phyloP scores from a whole-genome alignment of 2,888 invertebrate genomes.

The Erebia ligea region DNA sequence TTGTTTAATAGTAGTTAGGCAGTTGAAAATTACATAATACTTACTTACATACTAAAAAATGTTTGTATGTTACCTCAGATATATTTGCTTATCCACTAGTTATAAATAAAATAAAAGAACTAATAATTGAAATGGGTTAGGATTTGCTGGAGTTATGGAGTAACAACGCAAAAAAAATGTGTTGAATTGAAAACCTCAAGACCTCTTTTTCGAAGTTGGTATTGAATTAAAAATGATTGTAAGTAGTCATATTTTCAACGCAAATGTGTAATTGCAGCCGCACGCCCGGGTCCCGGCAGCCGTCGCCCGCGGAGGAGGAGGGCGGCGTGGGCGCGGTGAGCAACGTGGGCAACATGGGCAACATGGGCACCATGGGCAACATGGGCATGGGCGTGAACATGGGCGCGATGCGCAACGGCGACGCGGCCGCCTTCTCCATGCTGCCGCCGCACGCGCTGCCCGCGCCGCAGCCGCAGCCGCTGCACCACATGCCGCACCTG shows the following conservation, averaged over 20 bases:
- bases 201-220: too few species aligned
- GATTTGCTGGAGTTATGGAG: too few species aligned
- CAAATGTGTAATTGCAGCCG: conserved; percentile 81
- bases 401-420: conserved; percentile 72
- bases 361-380: conserved; percentile 60
- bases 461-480: conserved; percentile 69
- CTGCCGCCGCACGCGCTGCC: conserved; percentile 75
- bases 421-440: conserved; percentile 72
- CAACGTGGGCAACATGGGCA: conserved; percentile 60
- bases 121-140: too few species aligned
- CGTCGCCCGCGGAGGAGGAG: conserved; percentile 95
- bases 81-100: too few species aligned
- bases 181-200: too few species aligned
- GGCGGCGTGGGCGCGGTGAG: conserved; percentile 73
- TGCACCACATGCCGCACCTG: conserved; percentile 74
- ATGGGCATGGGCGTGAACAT: conserved; percentile 73
- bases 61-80: too few species aligned
- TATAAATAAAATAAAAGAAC: too few species aligned
- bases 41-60: too few species aligned
- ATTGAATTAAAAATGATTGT: too few species aligned
- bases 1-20: too few species aligned
- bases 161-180: too few species aligned
- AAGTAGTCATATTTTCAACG: neutral
- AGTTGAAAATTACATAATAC: too few species aligned
- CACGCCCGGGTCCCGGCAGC: conserved; percentile 95